A percentile compares a stretch with the other conserved stretches of the same genome.
phyloP scores from a whole-genome alignment of 2,797 vertebrate species.

The Enteromius unitaeniatus region DNA sequence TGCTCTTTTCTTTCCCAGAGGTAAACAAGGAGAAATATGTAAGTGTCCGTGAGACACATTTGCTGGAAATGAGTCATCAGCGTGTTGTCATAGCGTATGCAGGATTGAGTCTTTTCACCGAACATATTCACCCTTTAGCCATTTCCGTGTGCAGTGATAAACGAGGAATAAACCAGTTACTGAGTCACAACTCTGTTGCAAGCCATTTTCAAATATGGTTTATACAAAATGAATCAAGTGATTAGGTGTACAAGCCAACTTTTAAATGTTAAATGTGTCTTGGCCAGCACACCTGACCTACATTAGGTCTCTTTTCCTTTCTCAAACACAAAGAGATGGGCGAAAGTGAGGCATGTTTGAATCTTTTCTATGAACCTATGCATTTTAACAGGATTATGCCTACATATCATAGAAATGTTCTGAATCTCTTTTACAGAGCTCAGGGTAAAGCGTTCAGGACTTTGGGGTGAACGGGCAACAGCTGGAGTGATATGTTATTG shows the following conservation, averaged over 20 bases:
- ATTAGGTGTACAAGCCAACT: background rate
- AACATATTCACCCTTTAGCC: constrained; percentile 44
- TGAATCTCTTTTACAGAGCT: background rate
- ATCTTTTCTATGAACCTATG: background rate
- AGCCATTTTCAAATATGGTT: constrained; percentile 1
- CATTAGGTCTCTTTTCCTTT: background rate
- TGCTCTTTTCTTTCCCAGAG: constrained; percentile 52
- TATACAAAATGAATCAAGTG: background rate
- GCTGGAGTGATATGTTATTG: background rate
- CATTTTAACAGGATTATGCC: background rate
- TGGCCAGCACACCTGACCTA: background rate
- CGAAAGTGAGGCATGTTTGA: background rate
- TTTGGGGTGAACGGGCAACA: background rate
- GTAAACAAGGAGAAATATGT: constrained; percentile 55
- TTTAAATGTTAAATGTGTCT: constrained; percentile 19
- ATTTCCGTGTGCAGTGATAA: constrained; percentile 28
- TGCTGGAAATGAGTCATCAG: constrained; percentile 59
- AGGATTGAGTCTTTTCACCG: constrained; percentile 49
- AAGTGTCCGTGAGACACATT: constrained; percentile 55
- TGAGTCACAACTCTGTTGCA: constrained; percentile 3
- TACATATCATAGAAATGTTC: background rate
- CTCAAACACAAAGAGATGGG: background rate
- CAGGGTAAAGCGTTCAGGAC: background rate
- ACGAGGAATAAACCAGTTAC: constrained; percentile 33
- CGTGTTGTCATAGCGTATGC: constrained; percentile 55